Evolutionary conservation across 2,797 vertebrate genomes (phyloP).

Genomic region (Uromys caudimaculatus): DNA sequence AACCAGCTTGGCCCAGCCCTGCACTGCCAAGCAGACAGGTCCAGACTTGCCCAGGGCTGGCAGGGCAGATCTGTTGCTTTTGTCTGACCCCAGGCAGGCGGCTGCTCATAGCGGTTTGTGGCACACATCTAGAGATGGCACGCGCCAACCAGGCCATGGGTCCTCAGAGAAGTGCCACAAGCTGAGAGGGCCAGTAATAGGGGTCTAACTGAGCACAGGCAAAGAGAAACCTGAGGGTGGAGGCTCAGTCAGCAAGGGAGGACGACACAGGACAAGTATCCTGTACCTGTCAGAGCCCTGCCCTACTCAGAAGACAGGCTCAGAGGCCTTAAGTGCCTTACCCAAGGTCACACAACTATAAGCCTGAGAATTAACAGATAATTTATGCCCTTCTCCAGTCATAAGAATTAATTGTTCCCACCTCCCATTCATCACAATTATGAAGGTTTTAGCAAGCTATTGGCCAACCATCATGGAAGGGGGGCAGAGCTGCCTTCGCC

Average conservation of each 20-base stretch:
- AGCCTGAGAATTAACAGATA: rapidly evolving
- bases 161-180: not conserved
- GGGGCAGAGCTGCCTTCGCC: not conserved
- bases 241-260: rapidly evolving
- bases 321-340: not conserved
- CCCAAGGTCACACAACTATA: not conserved
- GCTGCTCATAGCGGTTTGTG: not conserved
- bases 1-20: constrained; percentile 29
- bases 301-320: not conserved
- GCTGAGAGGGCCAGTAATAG: rapidly evolving
- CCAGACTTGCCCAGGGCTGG: constrained; percentile 86
- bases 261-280: not conserved
- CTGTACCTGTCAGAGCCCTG: rapidly evolving
- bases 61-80: constrained; percentile 69
- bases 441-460: not conserved
- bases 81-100: constrained; percentile 18
- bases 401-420: not conserved
- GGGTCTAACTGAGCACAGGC: rapidly evolving
- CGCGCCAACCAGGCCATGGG: rapidly evolving
- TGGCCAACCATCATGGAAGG: not conserved
- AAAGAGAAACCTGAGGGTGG: not conserved
- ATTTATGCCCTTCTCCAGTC: not conserved
- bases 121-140: not conserved
- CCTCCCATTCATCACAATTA: too few relatives aligned
- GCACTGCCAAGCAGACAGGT: constrained; percentile 83